Evolutionary conservation across 1,140 invertebrate genomes (phyloP).

Genomic region (Drosophila sechellia): DNA sequence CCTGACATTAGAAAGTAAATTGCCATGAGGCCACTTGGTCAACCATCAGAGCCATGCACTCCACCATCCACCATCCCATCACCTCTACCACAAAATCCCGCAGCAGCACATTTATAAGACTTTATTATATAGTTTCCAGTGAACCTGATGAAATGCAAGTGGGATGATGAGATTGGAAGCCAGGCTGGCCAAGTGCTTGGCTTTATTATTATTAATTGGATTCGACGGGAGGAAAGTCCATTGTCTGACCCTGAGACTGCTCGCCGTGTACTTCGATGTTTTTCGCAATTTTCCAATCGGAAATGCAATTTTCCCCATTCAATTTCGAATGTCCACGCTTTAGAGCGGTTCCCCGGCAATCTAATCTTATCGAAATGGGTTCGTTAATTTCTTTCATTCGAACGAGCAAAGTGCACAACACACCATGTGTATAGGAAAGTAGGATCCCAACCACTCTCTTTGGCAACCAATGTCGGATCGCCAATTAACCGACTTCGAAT

Average conservation of each 20-base stretch:
- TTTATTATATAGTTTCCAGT: slow-evolving; percentile 39
- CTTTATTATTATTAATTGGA: slow-evolving; percentile 64
- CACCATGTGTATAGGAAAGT: slow-evolving; percentile 16
- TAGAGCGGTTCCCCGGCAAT: slow-evolving; percentile 9
- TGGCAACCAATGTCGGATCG: slow-evolving; percentile 11
- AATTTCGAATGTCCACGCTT: slow-evolving; percentile 20
- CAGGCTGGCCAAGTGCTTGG: slow-evolving; percentile 43
- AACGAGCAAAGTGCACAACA: slow-evolving; percentile 33
- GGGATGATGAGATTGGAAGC: slow-evolving; percentile 50
- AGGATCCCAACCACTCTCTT: slow-evolving; percentile 29
- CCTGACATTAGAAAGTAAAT: slow-evolving; percentile 82
- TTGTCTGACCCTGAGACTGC: slow-evolving; percentile 40
- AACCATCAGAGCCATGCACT: slow-evolving; percentile 53
- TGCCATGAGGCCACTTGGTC: slow-evolving; percentile 81
- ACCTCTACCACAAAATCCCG: slow-evolving; percentile 20
- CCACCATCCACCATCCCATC: slow-evolving; percentile 35
- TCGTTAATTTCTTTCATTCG: slow-evolving; percentile 28
- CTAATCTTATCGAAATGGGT: slow-evolving; percentile 47
- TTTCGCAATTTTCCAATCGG: slow-evolving; percentile 43
- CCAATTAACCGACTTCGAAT: slow-evolving; percentile 41
- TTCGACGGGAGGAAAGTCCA: slow-evolving; percentile 45
- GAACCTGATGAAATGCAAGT: slow-evolving; percentile 41
- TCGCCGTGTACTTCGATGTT: slow-evolving; percentile 17
- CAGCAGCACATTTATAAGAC: slow-evolving; percentile 34
- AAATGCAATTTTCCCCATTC: slow-evolving; percentile 48